Evolutionary conservation across 2,888 invertebrate genomes (phyloP).

Genomic region (Acleris sparsana): DNA sequence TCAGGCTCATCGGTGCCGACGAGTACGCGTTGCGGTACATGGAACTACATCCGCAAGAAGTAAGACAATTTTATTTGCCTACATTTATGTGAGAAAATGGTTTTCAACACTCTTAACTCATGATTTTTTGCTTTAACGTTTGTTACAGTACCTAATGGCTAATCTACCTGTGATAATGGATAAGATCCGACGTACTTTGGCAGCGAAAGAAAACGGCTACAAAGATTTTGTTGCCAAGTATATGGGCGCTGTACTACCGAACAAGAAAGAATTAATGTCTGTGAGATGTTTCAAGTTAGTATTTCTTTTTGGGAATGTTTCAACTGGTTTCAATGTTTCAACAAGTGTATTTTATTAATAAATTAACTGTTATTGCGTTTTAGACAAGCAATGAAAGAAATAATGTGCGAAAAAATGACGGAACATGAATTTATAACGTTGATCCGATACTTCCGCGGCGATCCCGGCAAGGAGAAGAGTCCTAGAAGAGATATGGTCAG

Average conservation of each 20-base stretch:
- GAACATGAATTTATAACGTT: slow-evolving; percentile 93
- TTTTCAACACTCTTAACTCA: too few relatives aligned
- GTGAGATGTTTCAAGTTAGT: slow-evolving; percentile 76
- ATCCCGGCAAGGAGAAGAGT: slow-evolving; percentile 75
- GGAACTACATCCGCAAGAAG: slow-evolving; percentile 90
- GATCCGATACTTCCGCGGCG: slow-evolving; percentile 88
- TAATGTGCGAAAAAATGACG: slow-evolving; percentile 87
- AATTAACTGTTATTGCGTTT: slow-evolving; percentile 40
- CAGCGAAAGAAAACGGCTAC: slow-evolving; percentile 84
- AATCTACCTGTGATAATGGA: slow-evolving; percentile 88
- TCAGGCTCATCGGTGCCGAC: slow-evolving; percentile 91
- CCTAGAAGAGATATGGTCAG: slow-evolving; percentile 72
- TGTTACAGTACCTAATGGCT: slow-evolving; percentile 87
- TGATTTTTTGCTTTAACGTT: slow-evolving; percentile 17
- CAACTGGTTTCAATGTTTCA: background rate
- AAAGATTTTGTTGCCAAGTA: slow-evolving; percentile 90
- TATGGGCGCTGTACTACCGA: slow-evolving; percentile 71
- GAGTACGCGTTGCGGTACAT: slow-evolving; percentile 94
- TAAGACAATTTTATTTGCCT: slow-evolving; percentile 52
- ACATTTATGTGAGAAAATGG: background rate
- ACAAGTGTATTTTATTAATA: background rate
- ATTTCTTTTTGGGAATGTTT: background rate
- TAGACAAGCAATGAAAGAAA: slow-evolving; percentile 86
- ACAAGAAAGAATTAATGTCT: slow-evolving; percentile 72
- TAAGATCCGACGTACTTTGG: slow-evolving; percentile 88